Percentiles rank a stretch among this genome's conserved stretches.
phyloP scores from a whole-genome alignment of 2,888 invertebrate species.

The Furcula furcula region DNA sequence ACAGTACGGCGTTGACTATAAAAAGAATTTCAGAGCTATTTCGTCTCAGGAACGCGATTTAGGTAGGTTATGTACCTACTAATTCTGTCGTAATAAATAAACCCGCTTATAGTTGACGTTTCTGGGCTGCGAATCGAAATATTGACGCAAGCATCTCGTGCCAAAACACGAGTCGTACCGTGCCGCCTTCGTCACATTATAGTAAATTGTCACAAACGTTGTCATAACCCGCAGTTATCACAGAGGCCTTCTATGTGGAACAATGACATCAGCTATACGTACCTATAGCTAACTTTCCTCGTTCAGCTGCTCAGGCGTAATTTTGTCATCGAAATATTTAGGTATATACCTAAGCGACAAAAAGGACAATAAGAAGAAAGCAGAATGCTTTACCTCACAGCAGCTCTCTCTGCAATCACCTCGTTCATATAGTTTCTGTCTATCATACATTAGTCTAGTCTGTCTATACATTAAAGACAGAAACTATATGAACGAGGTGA shows the following conservation, averaged over 20 bases:
- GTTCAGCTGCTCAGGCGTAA: no score
- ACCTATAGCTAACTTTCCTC: neutral
- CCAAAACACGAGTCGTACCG: conserved; percentile 55
- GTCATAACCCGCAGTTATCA: conserved; percentile 2
- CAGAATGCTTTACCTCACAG: no score
- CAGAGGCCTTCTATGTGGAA: conserved; percentile 5
- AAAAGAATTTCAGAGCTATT: conserved; percentile 42
- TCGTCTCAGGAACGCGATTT: conserved; percentile 55
- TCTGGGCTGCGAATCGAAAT: conserved; percentile 74
- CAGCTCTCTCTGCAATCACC: no score
- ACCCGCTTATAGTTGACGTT: conserved; percentile 67
- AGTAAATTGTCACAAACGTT: conserved; percentile 10
- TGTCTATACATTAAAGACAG: no score
- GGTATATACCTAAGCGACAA: no score
- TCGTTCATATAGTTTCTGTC: no score
- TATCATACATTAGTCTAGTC: no score
- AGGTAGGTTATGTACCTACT: conserved; percentile 45
- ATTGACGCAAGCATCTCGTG: conserved; percentile 67
- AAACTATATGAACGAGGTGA: no score
- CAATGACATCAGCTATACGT: neutral
- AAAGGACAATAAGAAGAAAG: no score
- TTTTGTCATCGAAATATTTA: no score
- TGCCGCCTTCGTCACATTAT: conserved; percentile 23
- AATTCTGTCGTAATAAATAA: conserved; percentile 73
- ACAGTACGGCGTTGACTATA: conserved; percentile 37